phyloP scores from a whole-genome alignment of 64 coral and sea anemone species.

The Hydrozoanthus tunicans region DNA sequence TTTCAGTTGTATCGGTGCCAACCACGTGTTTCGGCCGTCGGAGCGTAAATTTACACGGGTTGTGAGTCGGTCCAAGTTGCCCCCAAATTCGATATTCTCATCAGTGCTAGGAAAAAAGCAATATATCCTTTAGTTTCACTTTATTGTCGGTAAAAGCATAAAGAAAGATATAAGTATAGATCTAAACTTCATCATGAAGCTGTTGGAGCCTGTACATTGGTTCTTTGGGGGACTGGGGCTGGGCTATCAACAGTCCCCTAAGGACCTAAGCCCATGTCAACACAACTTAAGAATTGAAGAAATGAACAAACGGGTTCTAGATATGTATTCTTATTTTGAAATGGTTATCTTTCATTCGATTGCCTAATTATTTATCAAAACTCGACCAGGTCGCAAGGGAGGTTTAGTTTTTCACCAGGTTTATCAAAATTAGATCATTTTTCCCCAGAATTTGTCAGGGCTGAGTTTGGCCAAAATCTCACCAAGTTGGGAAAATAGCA shows the following conservation, averaged over 20 bases:
- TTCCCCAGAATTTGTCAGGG: neutral
- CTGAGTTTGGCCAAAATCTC: neutral
- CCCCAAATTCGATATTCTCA: slow-evolving; percentile 83
- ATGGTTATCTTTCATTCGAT: too few relatives aligned
- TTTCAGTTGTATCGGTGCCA: slow-evolving; percentile 82
- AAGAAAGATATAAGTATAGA: too few relatives aligned
- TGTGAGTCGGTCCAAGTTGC: slow-evolving; percentile 86
- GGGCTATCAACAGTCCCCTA: too few relatives aligned
- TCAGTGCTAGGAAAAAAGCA: slow-evolving; percentile 68
- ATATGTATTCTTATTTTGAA: too few relatives aligned
- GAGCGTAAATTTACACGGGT: slow-evolving; percentile 66
- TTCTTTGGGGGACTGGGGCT: too few relatives aligned
- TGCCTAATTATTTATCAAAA: too few relatives aligned
- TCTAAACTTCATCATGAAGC: too few relatives aligned
- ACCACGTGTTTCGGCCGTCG: slow-evolving; percentile 85
- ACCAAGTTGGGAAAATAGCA: neutral
- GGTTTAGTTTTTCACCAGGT: neutral
- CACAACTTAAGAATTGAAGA: too few relatives aligned
- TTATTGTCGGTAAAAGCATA: neutral
- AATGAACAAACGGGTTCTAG: too few relatives aligned
- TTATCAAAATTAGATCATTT: neutral
- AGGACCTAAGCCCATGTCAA: too few relatives aligned
- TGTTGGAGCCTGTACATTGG: too few relatives aligned
- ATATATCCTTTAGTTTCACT: neutral
- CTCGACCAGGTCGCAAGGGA: too few relatives aligned